Evolutionary conservation across 2,888 invertebrate species (phyloP).

Genomic region (Gasteruption jaculator): DNA sequence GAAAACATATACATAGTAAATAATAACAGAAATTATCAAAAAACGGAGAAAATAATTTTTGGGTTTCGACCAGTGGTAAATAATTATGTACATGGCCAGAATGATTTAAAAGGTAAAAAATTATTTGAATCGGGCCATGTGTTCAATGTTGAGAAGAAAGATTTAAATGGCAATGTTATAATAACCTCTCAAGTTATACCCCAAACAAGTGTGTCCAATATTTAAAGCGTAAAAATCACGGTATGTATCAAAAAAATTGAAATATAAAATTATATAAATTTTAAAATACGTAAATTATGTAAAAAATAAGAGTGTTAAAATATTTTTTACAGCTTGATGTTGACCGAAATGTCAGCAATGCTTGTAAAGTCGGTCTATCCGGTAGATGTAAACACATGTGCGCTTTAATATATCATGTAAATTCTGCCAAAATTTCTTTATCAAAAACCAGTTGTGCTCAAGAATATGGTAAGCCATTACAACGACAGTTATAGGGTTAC

Average conservation of each 20-base stretch:
- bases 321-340: no score
- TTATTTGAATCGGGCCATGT: conserved; percentile 18
- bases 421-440: conserved; percentile 19
- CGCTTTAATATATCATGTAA: conserved; percentile 21
- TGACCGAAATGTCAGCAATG: conserved; percentile 15
- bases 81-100: conserved; percentile 17
- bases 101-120: conserved; percentile 17
- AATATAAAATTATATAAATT: conserved; percentile 7
- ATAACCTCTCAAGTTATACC: conserved; percentile 12
- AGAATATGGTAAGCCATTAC: conserved; percentile 23
- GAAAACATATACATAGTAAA: not conserved
- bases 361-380: conserved; percentile 22
- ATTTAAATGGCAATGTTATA: conserved; percentile 10
- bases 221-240: conserved; percentile 15
- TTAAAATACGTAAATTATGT: conserved; percentile 1
- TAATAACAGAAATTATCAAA: not conserved
- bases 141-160: conserved; percentile 10
- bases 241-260: conserved; percentile 15
- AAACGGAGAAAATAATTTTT: conserved; percentile 20
- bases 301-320: no score
- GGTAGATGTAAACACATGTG: conserved; percentile 23
- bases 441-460: conserved; percentile 22
- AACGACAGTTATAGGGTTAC: conserved; percentile 19
- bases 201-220: conserved; percentile 13
- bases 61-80: conserved; percentile 14